Evolutionary conservation across 2,888 invertebrate genomes (phyloP).

Genomic region (Plusia festucae): DNA sequence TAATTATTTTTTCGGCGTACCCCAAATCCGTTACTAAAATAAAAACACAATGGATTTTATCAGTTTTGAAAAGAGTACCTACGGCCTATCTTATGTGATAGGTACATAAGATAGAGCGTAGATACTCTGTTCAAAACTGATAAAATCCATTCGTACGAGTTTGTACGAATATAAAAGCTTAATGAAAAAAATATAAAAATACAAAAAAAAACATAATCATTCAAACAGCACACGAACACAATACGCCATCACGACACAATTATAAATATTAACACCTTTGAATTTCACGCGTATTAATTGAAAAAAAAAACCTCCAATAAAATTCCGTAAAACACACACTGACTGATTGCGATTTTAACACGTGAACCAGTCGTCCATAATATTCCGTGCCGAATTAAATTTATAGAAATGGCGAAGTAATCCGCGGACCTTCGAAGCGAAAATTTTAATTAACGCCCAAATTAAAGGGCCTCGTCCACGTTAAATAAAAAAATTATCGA

Average conservation of each 20-base stretch:
- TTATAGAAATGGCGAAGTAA: slow-evolving; percentile 65
- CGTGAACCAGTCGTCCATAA: slow-evolving; percentile 8
- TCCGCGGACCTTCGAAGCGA: slow-evolving; percentile 63
- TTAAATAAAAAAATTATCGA: slow-evolving; percentile 61
- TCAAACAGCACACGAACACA: slow-evolving; percentile 22
- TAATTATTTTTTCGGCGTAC: too few relatives aligned
- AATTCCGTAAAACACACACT: slow-evolving; percentile 16
- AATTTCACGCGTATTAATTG: slow-evolving; percentile 23
- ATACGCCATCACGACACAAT: slow-evolving; percentile 37
- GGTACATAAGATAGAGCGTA: too few relatives aligned
- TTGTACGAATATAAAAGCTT: neutral
- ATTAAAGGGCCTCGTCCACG: slow-evolving; percentile 58
- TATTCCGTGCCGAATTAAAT: slow-evolving; percentile 56
- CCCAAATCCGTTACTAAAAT: too few relatives aligned
- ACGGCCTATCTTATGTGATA: too few relatives aligned
- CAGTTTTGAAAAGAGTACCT: too few relatives aligned
- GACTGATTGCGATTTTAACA: slow-evolving; percentile 37
- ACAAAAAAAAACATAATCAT: slow-evolving; percentile 31
- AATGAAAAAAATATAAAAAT: neutral
- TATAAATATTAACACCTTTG: slow-evolving; percentile 23
- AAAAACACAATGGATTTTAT: too few relatives aligned
- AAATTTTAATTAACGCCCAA: slow-evolving; percentile 75
- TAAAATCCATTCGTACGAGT: too few relatives aligned
- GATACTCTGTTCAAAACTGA: too few relatives aligned
- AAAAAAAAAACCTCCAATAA: slow-evolving; percentile 40